Conservation (phyloP, 2,888 invertebrate species). For the Heliconius charithonia region DNA sequence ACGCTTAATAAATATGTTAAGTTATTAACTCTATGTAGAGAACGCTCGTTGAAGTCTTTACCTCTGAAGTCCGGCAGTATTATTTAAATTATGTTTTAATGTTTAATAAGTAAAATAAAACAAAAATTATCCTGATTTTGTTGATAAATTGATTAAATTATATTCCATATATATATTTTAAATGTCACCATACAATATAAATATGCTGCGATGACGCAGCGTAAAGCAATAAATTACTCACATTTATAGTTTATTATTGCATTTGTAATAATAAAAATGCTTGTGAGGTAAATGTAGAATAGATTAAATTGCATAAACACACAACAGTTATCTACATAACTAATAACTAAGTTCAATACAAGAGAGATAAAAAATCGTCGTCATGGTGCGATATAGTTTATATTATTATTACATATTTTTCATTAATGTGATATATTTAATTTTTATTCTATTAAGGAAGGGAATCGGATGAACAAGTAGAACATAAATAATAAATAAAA, state of each 20-base stretch:
- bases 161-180: slow-evolving; percentile 49
- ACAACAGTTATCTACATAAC: slow-evolving; percentile 33
- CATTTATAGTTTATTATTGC: slow-evolving; percentile 41
- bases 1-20: neutral
- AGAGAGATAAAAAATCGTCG: slow-evolving; percentile 31
- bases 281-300: slow-evolving; percentile 35
- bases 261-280: slow-evolving; percentile 40
- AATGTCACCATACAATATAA: slow-evolving; percentile 41
- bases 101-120: neutral
- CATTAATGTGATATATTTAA: slow-evolving; percentile 10
- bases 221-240: slow-evolving; percentile 43
- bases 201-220: slow-evolving; percentile 44
- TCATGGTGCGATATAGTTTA: neutral
- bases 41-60: slow-evolving; percentile 43
- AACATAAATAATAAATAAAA: neutral
- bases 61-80: slow-evolving; percentile 10
- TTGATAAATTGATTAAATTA: slow-evolving; percentile 33
- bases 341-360: slow-evolving; percentile 35
- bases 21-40: slow-evolving; percentile 12
- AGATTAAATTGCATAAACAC: slow-evolving; percentile 39
- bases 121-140: neutral
- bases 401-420: neutral
- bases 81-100: neutral
- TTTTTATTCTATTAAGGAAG: neutral
- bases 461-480: neutral